These are phyloP conservation scores for Ochotona curzoniae DNA, from an alignment of 2,113 vertebrate species.

Conservation along the genomic window DNA sequence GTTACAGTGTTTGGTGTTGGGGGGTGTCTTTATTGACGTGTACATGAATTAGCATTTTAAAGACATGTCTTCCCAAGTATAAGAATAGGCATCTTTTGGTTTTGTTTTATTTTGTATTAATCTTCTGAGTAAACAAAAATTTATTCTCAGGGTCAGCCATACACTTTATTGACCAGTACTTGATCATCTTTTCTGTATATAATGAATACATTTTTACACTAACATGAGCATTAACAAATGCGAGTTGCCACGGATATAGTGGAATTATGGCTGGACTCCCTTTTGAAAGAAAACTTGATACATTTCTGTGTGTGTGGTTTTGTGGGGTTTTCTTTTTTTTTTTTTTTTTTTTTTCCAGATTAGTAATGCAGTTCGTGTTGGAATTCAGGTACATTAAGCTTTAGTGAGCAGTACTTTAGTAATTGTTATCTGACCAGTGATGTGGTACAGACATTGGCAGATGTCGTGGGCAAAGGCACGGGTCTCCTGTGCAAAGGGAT, in stretches of 20 bases:
- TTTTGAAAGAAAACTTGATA: conserved; percentile 79
- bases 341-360: conserved; percentile 46
- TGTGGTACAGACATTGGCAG: conserved; percentile 64
- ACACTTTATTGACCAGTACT: conserved; percentile 91
- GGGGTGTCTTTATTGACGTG: conserved; percentile 75
- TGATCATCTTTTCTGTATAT: conserved; percentile 86
- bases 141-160: conserved; percentile 93
- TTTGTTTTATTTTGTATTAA: conserved; percentile 82
- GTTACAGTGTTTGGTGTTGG: conserved; percentile 85
- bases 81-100: conserved; percentile 81
- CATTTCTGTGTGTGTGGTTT: conserved; percentile 50
- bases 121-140: conserved; percentile 89
- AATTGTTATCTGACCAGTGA: conserved; percentile 49
- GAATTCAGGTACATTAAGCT: conserved; percentile 78
- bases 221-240: conserved; percentile 80
- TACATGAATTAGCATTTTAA: conserved; percentile 79
- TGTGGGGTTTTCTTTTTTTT: no score
- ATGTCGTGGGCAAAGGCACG: conserved; percentile 62
- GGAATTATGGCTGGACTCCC: conserved; percentile 79
- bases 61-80: conserved; percentile 79
- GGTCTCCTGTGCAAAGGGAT: conserved; percentile 64
- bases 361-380: conserved; percentile 70
- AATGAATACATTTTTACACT: conserved; percentile 79
- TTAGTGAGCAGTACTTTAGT: conserved; percentile 57
- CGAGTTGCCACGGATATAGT: conserved; percentile 79